phyloP scores from a whole-genome alignment of 2,888 invertebrate species.

The Euplagia quadripunctaria region DNA sequence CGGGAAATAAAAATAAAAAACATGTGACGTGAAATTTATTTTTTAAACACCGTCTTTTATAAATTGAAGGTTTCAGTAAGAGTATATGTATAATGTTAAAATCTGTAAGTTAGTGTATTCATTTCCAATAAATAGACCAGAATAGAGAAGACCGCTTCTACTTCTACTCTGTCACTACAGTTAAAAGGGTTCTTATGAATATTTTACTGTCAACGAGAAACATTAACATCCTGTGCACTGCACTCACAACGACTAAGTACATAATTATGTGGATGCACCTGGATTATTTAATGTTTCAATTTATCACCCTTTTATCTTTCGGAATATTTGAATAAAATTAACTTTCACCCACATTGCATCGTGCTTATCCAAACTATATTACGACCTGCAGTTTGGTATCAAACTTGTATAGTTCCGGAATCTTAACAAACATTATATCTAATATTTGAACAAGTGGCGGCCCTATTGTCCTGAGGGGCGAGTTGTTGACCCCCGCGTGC shows the following conservation, averaged over 20 bases:
- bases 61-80: too few species aligned
- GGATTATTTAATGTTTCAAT: too few species aligned
- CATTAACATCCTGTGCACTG: not conserved
- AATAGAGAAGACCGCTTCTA: not conserved
- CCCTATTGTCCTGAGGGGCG: constrained; percentile 22
- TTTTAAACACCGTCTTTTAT: too few species aligned
- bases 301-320: too few species aligned
- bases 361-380: not conserved
- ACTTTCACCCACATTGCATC: not conserved
- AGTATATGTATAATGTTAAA: too few species aligned
- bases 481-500: constrained; percentile 42
- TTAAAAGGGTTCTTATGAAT: not conserved
- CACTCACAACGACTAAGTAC: not conserved
- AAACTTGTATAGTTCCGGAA: not conserved
- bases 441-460: constrained; percentile 10
- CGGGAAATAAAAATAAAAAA: too few species aligned
- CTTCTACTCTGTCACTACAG: not conserved
- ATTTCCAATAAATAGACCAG: not conserved
- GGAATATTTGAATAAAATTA: too few species aligned
- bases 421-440: not conserved
- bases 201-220: not conserved
- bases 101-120: too few species aligned
- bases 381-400: not conserved
- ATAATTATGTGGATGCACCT: too few species aligned
- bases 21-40: too few species aligned